Conservation (phyloP, 37 sponge, comb jelly and placozoan genomes). For the Eunapius fragilis region DNA sequence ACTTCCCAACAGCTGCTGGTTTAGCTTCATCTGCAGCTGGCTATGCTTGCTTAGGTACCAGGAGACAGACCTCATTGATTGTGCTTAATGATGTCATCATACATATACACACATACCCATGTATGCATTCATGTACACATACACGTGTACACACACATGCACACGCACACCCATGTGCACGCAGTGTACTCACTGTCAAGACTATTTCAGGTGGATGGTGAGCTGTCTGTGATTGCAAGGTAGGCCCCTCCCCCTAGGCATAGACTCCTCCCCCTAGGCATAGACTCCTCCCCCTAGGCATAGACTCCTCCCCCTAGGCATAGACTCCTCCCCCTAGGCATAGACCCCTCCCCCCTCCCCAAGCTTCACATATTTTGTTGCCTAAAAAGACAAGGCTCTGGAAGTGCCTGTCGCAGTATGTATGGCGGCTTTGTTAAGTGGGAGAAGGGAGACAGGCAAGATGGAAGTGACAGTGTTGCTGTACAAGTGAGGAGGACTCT, state of each 20-base stretch:
- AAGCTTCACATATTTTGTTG: neutral
- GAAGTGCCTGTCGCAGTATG: constrained; percentile 98
- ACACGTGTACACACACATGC: too few relatives aligned
- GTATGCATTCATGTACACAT: too few relatives aligned
- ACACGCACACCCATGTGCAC: neutral
- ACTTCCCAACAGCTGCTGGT: constrained; percentile 99
- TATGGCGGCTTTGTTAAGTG: constrained; percentile 96
- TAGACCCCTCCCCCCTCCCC: too few relatives aligned
- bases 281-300: too few relatives aligned
- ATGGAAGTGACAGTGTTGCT: constrained; percentile 91
- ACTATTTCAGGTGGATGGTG: constrained; percentile 64
- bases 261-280: too few relatives aligned
- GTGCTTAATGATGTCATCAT: neutral
- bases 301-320: too few relatives aligned
- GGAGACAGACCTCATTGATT: neutral
- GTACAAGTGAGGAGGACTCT: constrained; percentile 87
- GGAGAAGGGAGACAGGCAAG: constrained; percentile 78
- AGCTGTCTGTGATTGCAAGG: constrained; percentile 89
- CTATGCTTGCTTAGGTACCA: constrained; percentile 90
- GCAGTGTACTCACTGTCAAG: constrained; percentile 32
- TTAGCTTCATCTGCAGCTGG: constrained; percentile 99
- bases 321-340: too few relatives aligned
- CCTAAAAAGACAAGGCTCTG: constrained; percentile 85
- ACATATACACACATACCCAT: too few relatives aligned
- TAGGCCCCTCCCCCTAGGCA: neutral